Evolutionary conservation across 1,140 invertebrate species (phyloP).

Genomic region (Brachystomella parvula): DNA sequence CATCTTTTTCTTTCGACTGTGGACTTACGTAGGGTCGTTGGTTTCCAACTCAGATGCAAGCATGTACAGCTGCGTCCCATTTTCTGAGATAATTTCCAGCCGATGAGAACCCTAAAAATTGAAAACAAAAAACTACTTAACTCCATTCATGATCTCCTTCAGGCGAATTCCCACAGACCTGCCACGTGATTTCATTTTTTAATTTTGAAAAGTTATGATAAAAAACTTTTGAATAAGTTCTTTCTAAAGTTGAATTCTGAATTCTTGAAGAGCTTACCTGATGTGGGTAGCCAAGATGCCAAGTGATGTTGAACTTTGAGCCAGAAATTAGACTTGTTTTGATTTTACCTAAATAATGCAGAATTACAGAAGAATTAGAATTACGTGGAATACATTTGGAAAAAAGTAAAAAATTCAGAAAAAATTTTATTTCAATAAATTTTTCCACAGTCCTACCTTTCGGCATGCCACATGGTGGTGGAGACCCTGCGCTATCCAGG

Average conservation of each 20-base stretch:
- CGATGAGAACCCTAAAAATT: slow-evolving; percentile 67
- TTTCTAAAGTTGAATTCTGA: slow-evolving; percentile 1
- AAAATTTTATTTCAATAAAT: neutral
- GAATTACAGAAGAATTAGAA: neutral
- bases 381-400: neutral
- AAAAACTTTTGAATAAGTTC: neutral
- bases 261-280: slow-evolving; percentile 55
- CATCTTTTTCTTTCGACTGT: too few relatives aligned
- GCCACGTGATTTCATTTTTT: neutral
- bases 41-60: slow-evolving; percentile 62
- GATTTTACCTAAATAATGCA: neutral
- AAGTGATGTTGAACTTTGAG: slow-evolving; percentile 77
- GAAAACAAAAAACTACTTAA: slow-evolving; percentile 35
- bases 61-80: slow-evolving; percentile 50
- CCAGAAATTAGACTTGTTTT: slow-evolving; percentile 66
- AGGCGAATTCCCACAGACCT: neutral
- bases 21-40: slow-evolving; percentile 64
- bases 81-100: slow-evolving; percentile 60
- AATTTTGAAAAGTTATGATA: neutral
- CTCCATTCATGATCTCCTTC: neutral
- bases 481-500: slow-evolving; percentile 79
- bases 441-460: slow-evolving; percentile 58
- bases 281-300: slow-evolving; percentile 89
- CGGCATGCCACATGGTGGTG: slow-evolving; percentile 88
- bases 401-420: neutral